Conservation (phyloP, 2,113 vertebrate species). For the Semnopithecus entellus region DNA sequence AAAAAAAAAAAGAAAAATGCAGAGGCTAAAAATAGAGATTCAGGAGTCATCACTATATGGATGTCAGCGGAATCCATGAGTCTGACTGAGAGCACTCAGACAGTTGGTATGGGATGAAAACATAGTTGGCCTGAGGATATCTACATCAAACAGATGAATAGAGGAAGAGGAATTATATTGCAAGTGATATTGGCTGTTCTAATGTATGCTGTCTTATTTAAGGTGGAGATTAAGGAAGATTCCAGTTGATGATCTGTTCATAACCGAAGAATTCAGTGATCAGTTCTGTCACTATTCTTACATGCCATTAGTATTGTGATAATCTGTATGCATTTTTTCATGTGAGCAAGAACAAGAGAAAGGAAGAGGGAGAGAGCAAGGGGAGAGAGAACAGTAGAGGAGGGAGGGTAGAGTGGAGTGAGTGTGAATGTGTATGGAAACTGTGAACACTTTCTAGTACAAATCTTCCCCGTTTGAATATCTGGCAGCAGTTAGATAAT, state of each 20-base stretch:
- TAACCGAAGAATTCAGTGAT: background rate
- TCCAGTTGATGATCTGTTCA: background rate
- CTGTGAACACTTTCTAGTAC: background rate
- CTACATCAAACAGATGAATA: background rate
- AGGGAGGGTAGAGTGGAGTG: background rate
- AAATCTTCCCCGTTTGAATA: conserved; percentile 39
- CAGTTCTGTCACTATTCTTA: background rate
- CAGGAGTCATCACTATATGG: no score
- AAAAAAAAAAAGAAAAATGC: background rate
- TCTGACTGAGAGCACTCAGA: background rate
- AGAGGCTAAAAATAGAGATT: background rate
- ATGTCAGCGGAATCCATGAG: no score
- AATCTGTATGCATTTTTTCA: background rate
- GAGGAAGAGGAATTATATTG: background rate
- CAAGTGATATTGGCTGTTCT: background rate
- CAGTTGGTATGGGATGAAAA: background rate
- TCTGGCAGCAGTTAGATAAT: conserved; percentile 34
- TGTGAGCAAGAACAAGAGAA: background rate
- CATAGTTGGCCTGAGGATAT: background rate
- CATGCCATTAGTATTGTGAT: background rate
- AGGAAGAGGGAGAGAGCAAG: accelerated
- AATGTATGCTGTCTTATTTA: background rate
- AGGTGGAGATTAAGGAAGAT: background rate
- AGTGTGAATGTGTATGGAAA: background rate
- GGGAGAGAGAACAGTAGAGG: no score